These are phyloP conservation scores for Coelopa pilipes DNA, from an alignment of 2,888 invertebrate species.

Conservation along the genomic window DNA sequence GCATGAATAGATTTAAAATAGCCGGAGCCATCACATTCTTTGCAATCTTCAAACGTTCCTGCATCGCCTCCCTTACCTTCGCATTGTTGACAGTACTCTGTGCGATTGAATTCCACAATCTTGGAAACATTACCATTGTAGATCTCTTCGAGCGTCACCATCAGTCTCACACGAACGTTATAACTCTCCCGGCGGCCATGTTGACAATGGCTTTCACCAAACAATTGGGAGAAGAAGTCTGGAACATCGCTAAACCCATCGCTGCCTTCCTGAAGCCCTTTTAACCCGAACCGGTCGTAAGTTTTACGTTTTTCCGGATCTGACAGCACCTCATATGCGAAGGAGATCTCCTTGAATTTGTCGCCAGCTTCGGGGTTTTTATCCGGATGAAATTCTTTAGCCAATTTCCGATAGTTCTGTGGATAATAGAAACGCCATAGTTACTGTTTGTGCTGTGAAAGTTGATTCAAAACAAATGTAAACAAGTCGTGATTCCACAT, in stretches of 20 bases:
- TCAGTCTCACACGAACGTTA: conserved; percentile 84
- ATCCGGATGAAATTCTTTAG: conserved; percentile 94
- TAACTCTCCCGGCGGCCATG: conserved; percentile 70
- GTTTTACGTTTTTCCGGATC: conserved; percentile 86
- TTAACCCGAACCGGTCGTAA: conserved; percentile 88
- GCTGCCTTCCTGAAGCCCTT: conserved; percentile 86
- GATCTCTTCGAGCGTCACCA: conserved; percentile 89
- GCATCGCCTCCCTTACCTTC: conserved; percentile 61
- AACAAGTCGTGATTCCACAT: conserved; percentile 38
- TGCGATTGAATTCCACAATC: conserved; percentile 57
- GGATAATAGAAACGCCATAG: conserved; percentile 53
- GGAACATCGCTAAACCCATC: conserved; percentile 66
- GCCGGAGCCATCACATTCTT: conserved; percentile 61
- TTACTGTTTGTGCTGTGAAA: not conserved
- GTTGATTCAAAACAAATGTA: conserved; percentile 27
- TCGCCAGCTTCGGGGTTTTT: conserved; percentile 91
- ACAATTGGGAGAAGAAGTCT: conserved; percentile 76
- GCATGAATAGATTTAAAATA: conserved; percentile 58
- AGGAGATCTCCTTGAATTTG: conserved; percentile 95
- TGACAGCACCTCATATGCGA: conserved; percentile 92
- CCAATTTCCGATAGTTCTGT: conserved; percentile 89
- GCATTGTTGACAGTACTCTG: conserved; percentile 58
- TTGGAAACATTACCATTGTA: conserved; percentile 86
- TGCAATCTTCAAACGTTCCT: conserved; percentile 50
- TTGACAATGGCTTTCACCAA: conserved; percentile 69